phyloP scores from a whole-genome alignment of 2,888 invertebrate genomes.

The Ochropleura leucogaster region DNA sequence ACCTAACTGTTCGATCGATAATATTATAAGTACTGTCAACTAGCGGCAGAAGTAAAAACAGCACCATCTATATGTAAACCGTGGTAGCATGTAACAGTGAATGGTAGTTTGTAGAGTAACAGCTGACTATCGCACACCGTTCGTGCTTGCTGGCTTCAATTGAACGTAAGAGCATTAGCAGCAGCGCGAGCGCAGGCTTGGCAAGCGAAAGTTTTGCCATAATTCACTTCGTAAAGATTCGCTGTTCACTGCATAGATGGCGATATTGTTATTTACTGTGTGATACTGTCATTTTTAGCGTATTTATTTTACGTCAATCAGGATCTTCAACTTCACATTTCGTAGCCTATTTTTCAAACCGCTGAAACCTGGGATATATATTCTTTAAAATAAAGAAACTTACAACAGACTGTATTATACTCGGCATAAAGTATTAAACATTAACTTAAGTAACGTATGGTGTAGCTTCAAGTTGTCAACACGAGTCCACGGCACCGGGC shows the following conservation, averaged over 20 bases:
- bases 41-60: slow-evolving; percentile 24
- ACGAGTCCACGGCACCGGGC: slow-evolving; percentile 19
- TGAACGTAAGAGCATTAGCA: slow-evolving; percentile 3
- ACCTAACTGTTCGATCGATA: background rate
- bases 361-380: background rate
- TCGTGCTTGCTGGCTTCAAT: background rate
- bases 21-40: too few relatives aligned
- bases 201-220: slow-evolving; percentile 47
- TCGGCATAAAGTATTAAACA: slow-evolving; percentile 6
- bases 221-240: slow-evolving; percentile 40
- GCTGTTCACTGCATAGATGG: slow-evolving; percentile 51
- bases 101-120: slow-evolving; percentile 9
- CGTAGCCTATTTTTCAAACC: background rate
- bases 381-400: background rate
- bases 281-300: too few relatives aligned
- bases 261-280: slow-evolving; percentile 25
- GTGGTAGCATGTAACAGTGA: slow-evolving; percentile 14
- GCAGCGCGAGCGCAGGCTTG: slow-evolving; percentile 1
- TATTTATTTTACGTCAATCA: background rate
- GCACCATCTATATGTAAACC: slow-evolving; percentile 58
- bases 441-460: slow-evolving; percentile 37
- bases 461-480: slow-evolving; percentile 46
- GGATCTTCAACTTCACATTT: background rate
- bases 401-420: background rate
- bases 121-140: slow-evolving; percentile 6